A percentile compares a stretch with the other conserved stretches of the same genome.
phyloP scores from a whole-genome alignment of 2,888 invertebrate species.

The Sepioteuthis lessoniana region DNA sequence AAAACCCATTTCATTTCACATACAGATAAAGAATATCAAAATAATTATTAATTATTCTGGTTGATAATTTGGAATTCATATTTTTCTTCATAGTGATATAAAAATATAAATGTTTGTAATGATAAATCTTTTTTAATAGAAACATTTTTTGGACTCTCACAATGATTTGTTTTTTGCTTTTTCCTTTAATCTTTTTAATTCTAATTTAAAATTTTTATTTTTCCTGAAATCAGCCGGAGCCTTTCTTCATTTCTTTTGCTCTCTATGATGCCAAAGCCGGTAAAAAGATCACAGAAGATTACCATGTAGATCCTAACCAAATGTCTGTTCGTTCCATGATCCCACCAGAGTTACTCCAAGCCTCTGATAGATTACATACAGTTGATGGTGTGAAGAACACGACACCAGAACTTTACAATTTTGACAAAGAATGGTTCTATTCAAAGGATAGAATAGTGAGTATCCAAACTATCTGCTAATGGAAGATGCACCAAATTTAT shows the following conservation, averaged over 20 bases:
- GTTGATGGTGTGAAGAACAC: constrained; percentile 62
- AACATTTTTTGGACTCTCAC: too few relatives aligned
- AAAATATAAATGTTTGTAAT: too few relatives aligned
- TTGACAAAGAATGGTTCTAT: constrained; percentile 83
- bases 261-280: constrained; percentile 91
- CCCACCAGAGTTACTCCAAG: constrained; percentile 64
- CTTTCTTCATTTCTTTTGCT: constrained; percentile 91
- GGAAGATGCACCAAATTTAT: neutral
- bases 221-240: constrained; percentile 83
- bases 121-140: too few relatives aligned
- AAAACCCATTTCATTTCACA: too few relatives aligned
- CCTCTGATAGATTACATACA: constrained; percentile 65
- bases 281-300: constrained; percentile 92
- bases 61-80: too few relatives aligned
- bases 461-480: neutral
- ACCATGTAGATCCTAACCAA: constrained; percentile 79
- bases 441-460: constrained; percentile 63
- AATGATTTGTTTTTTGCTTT: too few relatives aligned
- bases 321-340: constrained; percentile 70
- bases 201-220: neutral
- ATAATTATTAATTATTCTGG: too few relatives aligned
- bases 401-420: constrained; percentile 80
- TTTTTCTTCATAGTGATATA: too few relatives aligned
- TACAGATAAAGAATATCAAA: too few relatives aligned
- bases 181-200: neutral